Evolutionary conservation across 2,797 vertebrate genomes (phyloP).

Genomic region (Lerista edwardsae): DNA sequence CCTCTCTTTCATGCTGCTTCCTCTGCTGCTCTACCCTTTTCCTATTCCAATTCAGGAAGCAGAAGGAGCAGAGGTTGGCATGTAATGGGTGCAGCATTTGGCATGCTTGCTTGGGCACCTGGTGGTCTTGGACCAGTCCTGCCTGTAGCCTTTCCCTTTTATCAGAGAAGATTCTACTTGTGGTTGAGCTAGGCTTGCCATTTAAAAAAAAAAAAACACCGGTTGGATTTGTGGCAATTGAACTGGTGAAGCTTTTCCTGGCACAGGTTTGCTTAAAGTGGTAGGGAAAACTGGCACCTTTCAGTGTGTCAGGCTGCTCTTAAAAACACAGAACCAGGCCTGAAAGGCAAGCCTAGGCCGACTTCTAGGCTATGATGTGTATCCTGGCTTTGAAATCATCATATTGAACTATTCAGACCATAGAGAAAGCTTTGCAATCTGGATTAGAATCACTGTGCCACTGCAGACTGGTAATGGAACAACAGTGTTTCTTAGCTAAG

Average conservation of each 20-base stretch:
- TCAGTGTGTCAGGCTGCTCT: not conserved
- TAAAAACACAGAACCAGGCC: not conserved
- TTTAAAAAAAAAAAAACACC: not conserved
- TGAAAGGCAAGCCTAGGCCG: not conserved
- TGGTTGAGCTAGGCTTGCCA: not conserved
- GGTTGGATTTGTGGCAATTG: not conserved
- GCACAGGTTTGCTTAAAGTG: not conserved
- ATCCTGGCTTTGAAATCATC: not conserved
- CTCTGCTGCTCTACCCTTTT: too few relatives aligned
- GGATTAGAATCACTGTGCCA: not conserved
- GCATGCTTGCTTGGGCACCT: too few relatives aligned
- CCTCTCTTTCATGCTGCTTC: too few relatives aligned
- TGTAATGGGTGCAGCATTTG: too few relatives aligned
- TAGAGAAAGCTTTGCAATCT: slow-evolving; percentile 31
- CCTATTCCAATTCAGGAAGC: too few relatives aligned
- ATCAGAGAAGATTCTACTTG: not conserved
- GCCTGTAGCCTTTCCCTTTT: not conserved
- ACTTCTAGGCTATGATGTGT: too few relatives aligned
- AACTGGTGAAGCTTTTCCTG: not conserved
- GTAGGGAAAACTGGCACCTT: not conserved
- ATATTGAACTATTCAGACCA: not conserved
- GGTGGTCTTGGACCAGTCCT: too few relatives aligned
- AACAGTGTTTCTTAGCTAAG: slow-evolving; percentile 64
- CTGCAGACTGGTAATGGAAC: slow-evolving; percentile 65
- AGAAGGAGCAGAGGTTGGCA: too few relatives aligned